phyloP scores from a whole-genome alignment of 2,888 invertebrate species.

The Sarcophaga variegata region DNA sequence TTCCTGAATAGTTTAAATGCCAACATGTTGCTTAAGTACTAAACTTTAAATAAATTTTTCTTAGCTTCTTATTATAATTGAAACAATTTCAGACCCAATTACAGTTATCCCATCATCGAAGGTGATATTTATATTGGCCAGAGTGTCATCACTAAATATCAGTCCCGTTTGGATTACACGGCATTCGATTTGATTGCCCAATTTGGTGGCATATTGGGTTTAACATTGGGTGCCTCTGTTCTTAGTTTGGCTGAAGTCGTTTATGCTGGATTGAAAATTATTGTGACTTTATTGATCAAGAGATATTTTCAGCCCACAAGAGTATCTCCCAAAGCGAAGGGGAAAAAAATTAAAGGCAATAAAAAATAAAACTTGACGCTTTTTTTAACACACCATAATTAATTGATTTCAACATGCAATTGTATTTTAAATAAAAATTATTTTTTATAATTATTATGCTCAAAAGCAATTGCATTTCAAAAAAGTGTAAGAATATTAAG shows the following conservation, averaged over 20 bases:
- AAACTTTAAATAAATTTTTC: background rate
- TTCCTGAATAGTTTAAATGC: constrained; percentile 73
- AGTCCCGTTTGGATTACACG: constrained; percentile 79
- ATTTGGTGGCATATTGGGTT: constrained; percentile 82
- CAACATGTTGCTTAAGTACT: constrained; percentile 60
- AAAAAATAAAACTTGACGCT: too few species aligned
- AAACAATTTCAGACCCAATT: constrained; percentile 48
- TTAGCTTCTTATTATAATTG: too few species aligned
- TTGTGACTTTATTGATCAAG: constrained; percentile 11
- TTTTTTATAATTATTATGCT: too few species aligned
- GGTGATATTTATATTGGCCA: constrained; percentile 80
- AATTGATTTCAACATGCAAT: too few species aligned
- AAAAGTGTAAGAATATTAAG: too few species aligned
- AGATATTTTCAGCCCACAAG: background rate
- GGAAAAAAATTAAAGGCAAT: constrained; percentile 5
- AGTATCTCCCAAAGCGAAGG: background rate
- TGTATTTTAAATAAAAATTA: too few species aligned
- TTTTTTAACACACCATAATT: too few species aligned
- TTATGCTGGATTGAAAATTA: constrained; percentile 71
- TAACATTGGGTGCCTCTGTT: constrained; percentile 82
- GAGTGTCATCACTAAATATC: constrained; percentile 79
- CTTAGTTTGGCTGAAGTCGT: constrained; percentile 80
- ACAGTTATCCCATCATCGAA: constrained; percentile 65
- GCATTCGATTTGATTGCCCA: constrained; percentile 80
- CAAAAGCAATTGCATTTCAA: too few species aligned